Conservation (phyloP, 1,140 invertebrate species). For the Halesus radiatus region DNA sequence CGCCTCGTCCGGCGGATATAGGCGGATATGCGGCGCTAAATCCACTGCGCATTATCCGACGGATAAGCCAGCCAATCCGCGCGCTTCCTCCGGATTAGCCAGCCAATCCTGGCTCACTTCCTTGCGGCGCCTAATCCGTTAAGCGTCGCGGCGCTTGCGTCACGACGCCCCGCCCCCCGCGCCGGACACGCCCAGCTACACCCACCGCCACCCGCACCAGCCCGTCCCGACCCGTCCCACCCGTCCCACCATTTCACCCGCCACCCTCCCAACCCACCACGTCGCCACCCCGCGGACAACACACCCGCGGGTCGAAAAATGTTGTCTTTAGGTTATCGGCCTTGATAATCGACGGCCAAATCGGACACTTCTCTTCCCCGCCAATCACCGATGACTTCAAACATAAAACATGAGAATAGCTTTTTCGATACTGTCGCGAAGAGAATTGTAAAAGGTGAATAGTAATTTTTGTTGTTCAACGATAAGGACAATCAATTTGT, state of each 20-base stretch:
- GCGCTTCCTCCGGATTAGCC: constrained; percentile 13
- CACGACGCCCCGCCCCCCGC: constrained; percentile 48
- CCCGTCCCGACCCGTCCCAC: too few species aligned
- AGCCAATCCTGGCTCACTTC: constrained; percentile 34
- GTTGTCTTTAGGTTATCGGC: constrained; percentile 16
- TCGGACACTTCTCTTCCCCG: not conserved
- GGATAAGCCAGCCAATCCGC: constrained; percentile 43
- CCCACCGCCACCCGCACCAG: constrained; percentile 31
- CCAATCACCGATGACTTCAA: too few species aligned
- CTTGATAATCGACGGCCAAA: constrained; percentile 24
- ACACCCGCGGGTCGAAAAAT: constrained; percentile 14
- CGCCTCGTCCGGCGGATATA: constrained; percentile 14
- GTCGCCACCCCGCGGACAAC: not conserved
- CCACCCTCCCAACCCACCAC: too few species aligned
- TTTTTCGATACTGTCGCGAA: too few species aligned
- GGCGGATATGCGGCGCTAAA: constrained; percentile 42
- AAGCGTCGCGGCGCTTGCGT: constrained; percentile 49
- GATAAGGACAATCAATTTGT: too few species aligned
- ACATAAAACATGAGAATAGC: too few species aligned
- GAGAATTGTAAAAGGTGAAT: too few species aligned
- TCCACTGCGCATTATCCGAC: constrained; percentile 50
- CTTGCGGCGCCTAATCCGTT: constrained; percentile 46
- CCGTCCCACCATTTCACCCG: too few species aligned
- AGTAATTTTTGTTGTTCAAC: too few species aligned
- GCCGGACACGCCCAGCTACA: constrained; percentile 38